Conservation (phyloP, 1,140 invertebrate genomes). For the Musca domestica region DNA sequence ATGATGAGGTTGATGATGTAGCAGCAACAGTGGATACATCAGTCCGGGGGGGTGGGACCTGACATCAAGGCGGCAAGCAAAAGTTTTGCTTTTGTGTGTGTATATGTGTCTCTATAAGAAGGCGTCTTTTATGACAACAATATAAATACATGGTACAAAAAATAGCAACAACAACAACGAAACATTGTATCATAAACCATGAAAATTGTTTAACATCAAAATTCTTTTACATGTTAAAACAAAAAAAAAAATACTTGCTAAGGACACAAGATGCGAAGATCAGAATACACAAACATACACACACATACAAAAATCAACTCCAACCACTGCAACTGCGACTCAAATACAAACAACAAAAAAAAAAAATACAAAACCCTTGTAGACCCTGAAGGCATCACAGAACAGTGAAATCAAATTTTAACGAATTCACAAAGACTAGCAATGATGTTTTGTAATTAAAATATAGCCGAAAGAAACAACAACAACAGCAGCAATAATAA, state of each 20-base stretch:
- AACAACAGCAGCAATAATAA: too few relatives aligned
- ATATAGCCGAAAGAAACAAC: too few relatives aligned
- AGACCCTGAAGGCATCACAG: too few relatives aligned
- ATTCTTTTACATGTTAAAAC: slow-evolving; percentile 8
- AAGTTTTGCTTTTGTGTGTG: neutral
- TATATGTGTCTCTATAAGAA: slow-evolving; percentile 24
- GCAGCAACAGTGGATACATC: neutral
- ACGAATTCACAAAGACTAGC: too few relatives aligned
- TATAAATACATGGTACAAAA: slow-evolving; percentile 50
- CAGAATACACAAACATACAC: too few relatives aligned
- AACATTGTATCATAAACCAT: slow-evolving; percentile 14
- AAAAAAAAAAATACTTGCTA: neutral
- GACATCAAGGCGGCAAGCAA: neutral
- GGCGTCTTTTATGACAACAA: slow-evolving; percentile 54
- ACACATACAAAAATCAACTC: too few relatives aligned
- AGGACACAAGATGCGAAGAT: neutral
- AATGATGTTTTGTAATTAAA: too few relatives aligned
- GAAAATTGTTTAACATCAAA: slow-evolving; percentile 16
- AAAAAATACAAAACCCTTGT: too few relatives aligned
- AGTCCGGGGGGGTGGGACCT: neutral
- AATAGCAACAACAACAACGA: neutral
- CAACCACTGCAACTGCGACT: too few relatives aligned
- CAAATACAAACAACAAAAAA: too few relatives aligned
- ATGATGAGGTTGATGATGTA: too few relatives aligned
- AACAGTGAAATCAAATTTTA: too few relatives aligned